Evolutionary conservation across 1,140 invertebrate genomes (phyloP).

Genomic region (Papilio dardanus): DNA sequence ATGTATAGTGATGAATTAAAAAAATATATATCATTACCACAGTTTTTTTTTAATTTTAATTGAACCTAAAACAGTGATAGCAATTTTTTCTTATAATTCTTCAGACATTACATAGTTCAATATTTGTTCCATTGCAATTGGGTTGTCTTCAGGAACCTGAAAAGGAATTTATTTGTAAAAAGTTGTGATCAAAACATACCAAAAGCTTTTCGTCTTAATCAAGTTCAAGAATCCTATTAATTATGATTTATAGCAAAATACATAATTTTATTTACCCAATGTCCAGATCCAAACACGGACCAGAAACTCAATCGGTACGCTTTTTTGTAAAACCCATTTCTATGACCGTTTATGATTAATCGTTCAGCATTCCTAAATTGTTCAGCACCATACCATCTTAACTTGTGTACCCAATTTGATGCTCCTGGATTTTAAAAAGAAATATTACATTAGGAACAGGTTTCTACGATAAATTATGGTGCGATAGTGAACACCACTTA

Average conservation of each 20-base stretch:
- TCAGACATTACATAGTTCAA: conserved; percentile 55
- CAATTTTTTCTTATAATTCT: conserved; percentile 25
- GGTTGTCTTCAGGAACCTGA: conserved; percentile 74
- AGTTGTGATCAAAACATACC: not conserved
- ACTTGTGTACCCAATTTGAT: conserved; percentile 70
- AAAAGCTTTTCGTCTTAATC: too few relatives aligned
- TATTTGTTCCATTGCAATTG: conserved; percentile 70
- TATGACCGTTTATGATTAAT: conserved; percentile 52
- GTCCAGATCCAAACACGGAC: conserved; percentile 69
- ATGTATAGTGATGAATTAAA: conserved; percentile 14
- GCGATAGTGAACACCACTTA: too few relatives aligned
- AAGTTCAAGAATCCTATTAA: too few relatives aligned
- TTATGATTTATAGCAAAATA: too few relatives aligned
- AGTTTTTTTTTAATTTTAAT: conserved; percentile 31
- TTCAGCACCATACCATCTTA: conserved; percentile 62
- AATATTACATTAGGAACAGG: not conserved
- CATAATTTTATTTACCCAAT: conserved; percentile 60
- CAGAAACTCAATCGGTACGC: conserved; percentile 61
- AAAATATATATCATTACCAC: not conserved
- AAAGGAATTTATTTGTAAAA: conserved; percentile 37
- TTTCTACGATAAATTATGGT: not conserved
- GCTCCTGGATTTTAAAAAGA: conserved; percentile 52
- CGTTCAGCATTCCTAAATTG: conserved; percentile 58
- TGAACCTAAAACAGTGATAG: not conserved
- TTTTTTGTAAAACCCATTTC: conserved; percentile 68